Evolutionary conservation across 1,140 invertebrate species (phyloP), one percentile per base, ranked within the genome.

Genomic region (Aricia agestis): DNA sequence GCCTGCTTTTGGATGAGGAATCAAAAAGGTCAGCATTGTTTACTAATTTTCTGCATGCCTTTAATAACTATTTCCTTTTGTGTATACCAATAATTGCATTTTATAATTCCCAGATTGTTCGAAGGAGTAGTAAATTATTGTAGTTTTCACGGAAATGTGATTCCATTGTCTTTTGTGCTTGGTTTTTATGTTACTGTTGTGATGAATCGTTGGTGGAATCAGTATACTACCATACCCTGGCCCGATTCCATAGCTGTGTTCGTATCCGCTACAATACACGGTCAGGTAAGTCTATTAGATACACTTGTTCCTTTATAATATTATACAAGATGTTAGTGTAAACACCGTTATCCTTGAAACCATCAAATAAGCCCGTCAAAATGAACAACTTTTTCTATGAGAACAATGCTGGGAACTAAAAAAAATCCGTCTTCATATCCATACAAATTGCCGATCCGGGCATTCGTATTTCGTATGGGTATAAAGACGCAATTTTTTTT

Each of bases 151-250:
- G 95, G 94, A 70, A 94, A 95, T 77, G 93, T 97, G 36, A 97
- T 97, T 80, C 96, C 96, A 19, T 84, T 98, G 65, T 96, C 96
- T 15, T 97, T 97, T 85, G 96, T 98, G 17, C 92, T 98, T 63
- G 97, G 97, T 66, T 99, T 97, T 88, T 99, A 98, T 89, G 97
- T 99, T 13, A 95, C 96, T 13, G 95, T 98, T 66, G 97, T 99
- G 17, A 97, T 98, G 92, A 95, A 95, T 9, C 93, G 98, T 82
- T 99, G 97, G 97, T 98, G 97, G 97, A 95, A 94, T 86, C 97
- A 98, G 85, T 98, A 97, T 79, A 94, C 93, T 13, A 92, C 91
- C 6, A 95, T 96, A 79, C 96, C 96, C 18, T 97, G 95, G 95
- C 96, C 96, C 0, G 96, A 97, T 89, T 94, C 95, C 6, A 94